Evolutionary conservation across 2,113 vertebrate genomes (phyloP), one percentile per base, ranked within the genome.

Genomic region (Ptilorrhoa leucosticta): DNA sequence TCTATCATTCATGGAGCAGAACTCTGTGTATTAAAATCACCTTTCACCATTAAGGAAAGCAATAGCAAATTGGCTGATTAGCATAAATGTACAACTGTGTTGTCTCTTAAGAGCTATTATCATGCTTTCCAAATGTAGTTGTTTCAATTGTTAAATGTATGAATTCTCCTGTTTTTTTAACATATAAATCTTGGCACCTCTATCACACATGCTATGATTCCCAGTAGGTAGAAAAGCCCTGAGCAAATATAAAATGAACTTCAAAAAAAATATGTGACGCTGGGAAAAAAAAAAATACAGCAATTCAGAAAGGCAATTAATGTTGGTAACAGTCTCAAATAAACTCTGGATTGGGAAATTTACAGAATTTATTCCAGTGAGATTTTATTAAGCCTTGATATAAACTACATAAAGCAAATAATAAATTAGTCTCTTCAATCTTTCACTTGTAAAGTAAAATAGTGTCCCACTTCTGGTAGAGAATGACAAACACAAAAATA

Each of bases 241-340:
- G 78, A 97, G 96, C 87, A 95, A 98, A 95, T 57, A 97, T 60
- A 70, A 98, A 98, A 96, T 87, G 64, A 96, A 96, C 89, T 95
- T 97, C 96, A n/a, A 57, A 84, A 97, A 93, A 97, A 94, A 94
- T 50, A 88, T 90, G 90, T 96, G 93, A 95, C 96, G 94, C 81
- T 65, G 15, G 50, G 47, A 24, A 1, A 58, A 79, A 68, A 68
- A 94, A 95, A 77, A 57, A 24, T 68, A 75, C n/a, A 84, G 90
- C 91, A 95, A 89, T 35, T 7, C 18, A 68, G 68, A 93, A 97
- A 97, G 5, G 75, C 83, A 97, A 96, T 97, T 97, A 97, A 76
- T 71, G 39, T 93, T 96, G 75, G 64, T 88, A 97, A 87, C 48
- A 96, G 57, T 72, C 80, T 97, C 95, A 96, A 96, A 97, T 83